Conservation (phyloP, 2,797 vertebrate species). For the Acipenser transmontanus region DNA sequence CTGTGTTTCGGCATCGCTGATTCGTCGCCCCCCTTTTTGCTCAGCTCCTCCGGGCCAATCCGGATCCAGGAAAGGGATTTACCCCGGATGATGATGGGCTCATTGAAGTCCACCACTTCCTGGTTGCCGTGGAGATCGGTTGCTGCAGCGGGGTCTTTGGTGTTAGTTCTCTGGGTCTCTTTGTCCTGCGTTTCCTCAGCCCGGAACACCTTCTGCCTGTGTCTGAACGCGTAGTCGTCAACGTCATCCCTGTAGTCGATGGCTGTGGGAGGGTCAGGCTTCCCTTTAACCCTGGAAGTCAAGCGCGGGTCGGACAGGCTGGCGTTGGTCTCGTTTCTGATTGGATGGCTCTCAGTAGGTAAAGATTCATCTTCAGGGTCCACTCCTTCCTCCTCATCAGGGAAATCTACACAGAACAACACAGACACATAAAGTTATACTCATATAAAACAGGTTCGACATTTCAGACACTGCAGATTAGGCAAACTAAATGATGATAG, state of each 20-base stretch:
- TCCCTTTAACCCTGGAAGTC: conserved; percentile 35
- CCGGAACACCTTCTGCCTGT: conserved; percentile 6
- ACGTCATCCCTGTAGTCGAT: conserved; percentile 33
- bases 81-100: conserved; percentile 32
- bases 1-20: conserved; percentile 38
- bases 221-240: conserved; percentile 37
- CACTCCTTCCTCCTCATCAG: conserved; percentile 77
- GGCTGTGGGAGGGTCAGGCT: conserved; percentile 25
- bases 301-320: conserved; percentile 41
- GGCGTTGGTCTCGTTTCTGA: conserved; percentile 42
- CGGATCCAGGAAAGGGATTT: conserved; percentile 70
- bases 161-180: conserved; percentile 11
- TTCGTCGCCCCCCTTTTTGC: conserved; percentile 22
- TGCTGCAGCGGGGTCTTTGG: conserved; percentile 17
- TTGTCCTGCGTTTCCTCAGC: conserved; percentile 12
- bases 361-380: conserved; percentile 71
- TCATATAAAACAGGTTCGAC: too few relatives aligned
- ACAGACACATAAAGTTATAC: not conserved
- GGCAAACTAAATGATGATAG: too few relatives aligned
- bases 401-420: conserved; percentile 67
- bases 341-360: conserved; percentile 53
- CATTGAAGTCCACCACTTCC: conserved; percentile 9
- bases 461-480: too few relatives aligned
- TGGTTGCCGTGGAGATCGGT: rapidly evolving
- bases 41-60: conserved; percentile 38